A percentile compares a stretch with the other conserved stretches of the same genome.
Evolutionary conservation across 2,113 vertebrate genomes (phyloP).

Genomic region (Campylomormyrus tamandua): DNA sequence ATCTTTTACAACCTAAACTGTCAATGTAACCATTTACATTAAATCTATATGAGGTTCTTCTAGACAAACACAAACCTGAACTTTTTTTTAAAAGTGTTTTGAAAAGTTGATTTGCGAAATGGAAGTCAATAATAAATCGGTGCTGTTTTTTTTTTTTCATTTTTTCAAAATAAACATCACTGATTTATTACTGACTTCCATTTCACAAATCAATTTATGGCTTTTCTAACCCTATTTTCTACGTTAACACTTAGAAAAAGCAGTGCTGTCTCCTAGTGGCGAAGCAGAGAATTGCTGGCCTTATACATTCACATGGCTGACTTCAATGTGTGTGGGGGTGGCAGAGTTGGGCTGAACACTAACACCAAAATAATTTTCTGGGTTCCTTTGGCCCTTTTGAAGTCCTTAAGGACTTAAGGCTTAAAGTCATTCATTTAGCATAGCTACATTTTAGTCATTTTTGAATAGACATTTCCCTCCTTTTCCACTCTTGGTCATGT

Average conservation of each 20-base stretch:
- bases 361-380: not conserved
- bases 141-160: slow-evolving; percentile 40
- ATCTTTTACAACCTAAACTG: not conserved
- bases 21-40: not conserved
- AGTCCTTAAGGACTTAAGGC: not conserved
- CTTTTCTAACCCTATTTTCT: slow-evolving; percentile 33
- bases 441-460: not conserved
- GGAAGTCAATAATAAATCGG: slow-evolving; percentile 61
- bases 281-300: slow-evolving; percentile 29
- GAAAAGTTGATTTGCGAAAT: slow-evolving; percentile 43
- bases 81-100: not conserved
- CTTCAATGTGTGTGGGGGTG: not conserved
- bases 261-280: slow-evolving; percentile 90
- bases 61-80: not conserved
- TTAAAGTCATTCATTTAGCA: not conserved
- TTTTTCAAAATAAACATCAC: slow-evolving; percentile 51
- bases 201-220: slow-evolving; percentile 59
- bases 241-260: slow-evolving; percentile 56
- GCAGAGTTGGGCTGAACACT: too few relatives aligned
- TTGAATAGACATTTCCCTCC: not conserved
- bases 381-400: not conserved
- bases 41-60: not conserved
- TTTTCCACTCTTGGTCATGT: not conserved
- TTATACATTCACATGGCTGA: slow-evolving; percentile 8
- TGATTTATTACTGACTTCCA: slow-evolving; percentile 62